phyloP scores from a whole-genome alignment of 1,140 invertebrate genomes.

The Amyelois transitella region DNA sequence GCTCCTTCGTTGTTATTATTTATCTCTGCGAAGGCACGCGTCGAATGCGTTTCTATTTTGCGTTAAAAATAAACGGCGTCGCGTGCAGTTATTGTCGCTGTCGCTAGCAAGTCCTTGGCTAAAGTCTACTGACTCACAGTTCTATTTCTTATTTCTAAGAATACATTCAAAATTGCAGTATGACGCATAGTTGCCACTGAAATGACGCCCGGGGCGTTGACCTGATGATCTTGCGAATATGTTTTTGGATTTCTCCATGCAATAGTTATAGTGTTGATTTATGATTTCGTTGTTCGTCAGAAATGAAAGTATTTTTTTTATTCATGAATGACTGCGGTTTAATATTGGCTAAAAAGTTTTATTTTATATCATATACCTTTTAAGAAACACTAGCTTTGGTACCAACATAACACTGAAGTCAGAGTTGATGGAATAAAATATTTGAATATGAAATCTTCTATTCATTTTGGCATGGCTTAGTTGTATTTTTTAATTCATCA shows the following conservation, averaged over 20 bases:
- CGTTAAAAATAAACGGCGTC: conserved; percentile 29
- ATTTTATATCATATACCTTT: too few relatives aligned
- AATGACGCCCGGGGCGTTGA: conserved; percentile 38
- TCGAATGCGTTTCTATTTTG: not conserved
- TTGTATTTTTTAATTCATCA: too few relatives aligned
- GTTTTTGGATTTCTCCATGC: conserved; percentile 11
- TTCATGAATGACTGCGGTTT: too few relatives aligned
- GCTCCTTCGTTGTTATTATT: not conserved
- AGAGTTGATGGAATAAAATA: too few relatives aligned
- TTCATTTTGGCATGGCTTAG: too few relatives aligned
- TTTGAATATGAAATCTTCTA: too few relatives aligned
- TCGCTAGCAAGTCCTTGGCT: conserved; percentile 45
- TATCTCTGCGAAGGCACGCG: not conserved
- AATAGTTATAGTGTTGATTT: not conserved
- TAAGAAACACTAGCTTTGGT: too few relatives aligned
- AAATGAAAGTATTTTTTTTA: too few relatives aligned
- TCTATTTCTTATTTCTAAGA: conserved; percentile 70
- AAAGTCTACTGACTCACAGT: conserved; percentile 48
- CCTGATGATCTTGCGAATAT: conserved; percentile 39
- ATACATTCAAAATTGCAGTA: conserved; percentile 66
- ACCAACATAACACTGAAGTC: too few relatives aligned
- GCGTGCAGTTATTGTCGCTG: conserved; percentile 20
- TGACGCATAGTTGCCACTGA: conserved; percentile 48
- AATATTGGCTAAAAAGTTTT: too few relatives aligned
- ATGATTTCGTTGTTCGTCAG: not conserved